A percentile compares a stretch with the other conserved stretches of the same genome.
Evolutionary conservation across 2,797 vertebrate species (phyloP).

Genomic region (Sebastiscus tertius): DNA sequence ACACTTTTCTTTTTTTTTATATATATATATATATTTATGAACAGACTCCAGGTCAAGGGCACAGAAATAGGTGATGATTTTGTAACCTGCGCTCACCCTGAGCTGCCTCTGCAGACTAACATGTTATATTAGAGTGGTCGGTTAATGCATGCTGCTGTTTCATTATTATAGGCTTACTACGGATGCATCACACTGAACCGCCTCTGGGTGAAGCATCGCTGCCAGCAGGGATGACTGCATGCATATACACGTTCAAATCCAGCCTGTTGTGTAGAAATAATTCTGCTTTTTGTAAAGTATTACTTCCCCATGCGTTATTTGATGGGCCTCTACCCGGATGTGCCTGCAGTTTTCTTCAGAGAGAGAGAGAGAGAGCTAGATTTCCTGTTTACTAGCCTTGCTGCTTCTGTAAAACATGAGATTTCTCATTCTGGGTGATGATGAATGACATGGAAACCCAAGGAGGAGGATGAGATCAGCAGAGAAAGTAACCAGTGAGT

Average conservation of each 20-base stretch:
- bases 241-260: background rate
- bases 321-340: conserved; percentile 70
- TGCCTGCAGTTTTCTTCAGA: conserved; percentile 67
- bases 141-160: conserved; percentile 9
- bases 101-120: conserved; percentile 36
- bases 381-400: conserved; percentile 57
- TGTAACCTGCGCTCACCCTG: conserved; percentile 69
- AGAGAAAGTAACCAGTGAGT: background rate
- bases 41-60: conserved; percentile 87
- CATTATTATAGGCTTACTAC: background rate
- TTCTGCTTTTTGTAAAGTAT: conserved; percentile 31
- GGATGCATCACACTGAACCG: background rate
- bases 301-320: conserved; percentile 48
- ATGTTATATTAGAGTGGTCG: conserved; percentile 26
- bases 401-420: conserved; percentile 57
- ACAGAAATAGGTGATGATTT: conserved; percentile 80
- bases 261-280: conserved; percentile 1
- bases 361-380: conserved; percentile 40
- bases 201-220: background rate
- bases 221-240: conserved; percentile 11
- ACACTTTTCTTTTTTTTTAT: conserved; percentile 57
- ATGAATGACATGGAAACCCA: background rate
- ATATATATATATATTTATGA: conserved; percentile 62
- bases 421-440: conserved; percentile 15
- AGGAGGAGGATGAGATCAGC: background rate